A percentile compares a stretch with the other conserved stretches of the same genome.
These are phyloP conservation scores for Lerista edwardsae DNA, from an alignment of 2,797 vertebrate species.

Conservation along the genomic window DNA sequence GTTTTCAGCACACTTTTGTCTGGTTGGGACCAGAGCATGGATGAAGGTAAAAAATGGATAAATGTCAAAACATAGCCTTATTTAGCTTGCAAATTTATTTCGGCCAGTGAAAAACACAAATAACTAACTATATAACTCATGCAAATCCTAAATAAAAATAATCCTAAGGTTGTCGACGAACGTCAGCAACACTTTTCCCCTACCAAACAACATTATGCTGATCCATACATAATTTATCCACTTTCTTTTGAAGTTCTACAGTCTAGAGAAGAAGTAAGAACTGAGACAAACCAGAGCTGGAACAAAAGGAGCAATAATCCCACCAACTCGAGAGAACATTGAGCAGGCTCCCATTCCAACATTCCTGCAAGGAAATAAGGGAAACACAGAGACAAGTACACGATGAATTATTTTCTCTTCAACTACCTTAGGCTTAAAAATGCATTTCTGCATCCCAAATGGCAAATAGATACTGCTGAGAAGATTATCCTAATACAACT, in stretches of 20 bases:
- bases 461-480: not conserved
- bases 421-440: too few species aligned
- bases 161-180: too few species aligned
- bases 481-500: not conserved
- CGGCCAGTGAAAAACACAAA: too few species aligned
- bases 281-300: conserved; percentile 81
- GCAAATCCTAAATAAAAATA: too few species aligned
- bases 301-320: conserved; percentile 83
- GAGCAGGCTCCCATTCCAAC: conserved; percentile 82
- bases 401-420: too few species aligned
- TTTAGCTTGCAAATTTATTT: too few species aligned
- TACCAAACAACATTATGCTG: not conserved
- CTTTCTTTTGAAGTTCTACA: conserved; percentile 1
- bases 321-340: conserved; percentile 84
- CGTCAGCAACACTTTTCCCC: not conserved
- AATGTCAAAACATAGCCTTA: too few species aligned
- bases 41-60: too few species aligned
- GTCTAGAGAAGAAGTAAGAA: not conserved
- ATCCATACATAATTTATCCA: not conserved
- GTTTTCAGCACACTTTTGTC: not conserved
- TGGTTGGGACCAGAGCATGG: too few species aligned
- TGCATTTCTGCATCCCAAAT: not conserved
- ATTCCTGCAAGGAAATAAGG: conserved; percentile 71
- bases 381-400: not conserved
- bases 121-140: too few species aligned